Evolutionary conservation across 2,888 invertebrate species (phyloP).

Genomic region (Invenusta paracnida): DNA sequence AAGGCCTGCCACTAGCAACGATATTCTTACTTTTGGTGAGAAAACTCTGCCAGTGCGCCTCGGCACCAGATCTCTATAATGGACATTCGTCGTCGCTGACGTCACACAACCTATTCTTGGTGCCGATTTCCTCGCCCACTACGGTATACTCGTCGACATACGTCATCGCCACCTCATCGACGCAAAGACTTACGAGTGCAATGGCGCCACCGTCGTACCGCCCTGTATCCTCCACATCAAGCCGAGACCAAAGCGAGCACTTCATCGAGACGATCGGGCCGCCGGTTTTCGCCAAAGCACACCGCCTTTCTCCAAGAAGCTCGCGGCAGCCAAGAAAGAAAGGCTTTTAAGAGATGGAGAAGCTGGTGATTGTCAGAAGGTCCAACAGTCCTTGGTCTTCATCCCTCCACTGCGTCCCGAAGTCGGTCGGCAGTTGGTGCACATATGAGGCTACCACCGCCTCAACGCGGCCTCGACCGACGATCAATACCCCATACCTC

Average conservation of each 20-base stretch:
- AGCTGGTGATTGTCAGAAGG: too few species aligned
- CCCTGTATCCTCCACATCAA: conserved; percentile 3
- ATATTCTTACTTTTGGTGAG: conserved; percentile 13
- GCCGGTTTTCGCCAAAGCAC: too few species aligned
- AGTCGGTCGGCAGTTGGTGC: too few species aligned
- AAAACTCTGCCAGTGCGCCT: conserved; percentile 14
- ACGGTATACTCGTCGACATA: conserved; percentile 13
- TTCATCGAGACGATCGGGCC: too few species aligned
- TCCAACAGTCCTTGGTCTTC: too few species aligned
- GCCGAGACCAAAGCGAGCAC: not conserved
- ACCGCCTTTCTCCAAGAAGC: too few species aligned
- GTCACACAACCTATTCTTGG: not conserved
- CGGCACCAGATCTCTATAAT: conserved; percentile 12
- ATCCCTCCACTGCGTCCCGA: too few species aligned
- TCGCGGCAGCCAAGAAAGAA: too few species aligned
- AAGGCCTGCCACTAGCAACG: not conserved
- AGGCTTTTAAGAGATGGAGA: too few species aligned
- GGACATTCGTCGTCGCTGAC: conserved; percentile 14
- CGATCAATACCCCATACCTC: too few species aligned
- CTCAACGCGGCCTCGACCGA: too few species aligned
- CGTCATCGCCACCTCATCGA: conserved; percentile 13
- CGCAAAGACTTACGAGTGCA: conserved; percentile 18
- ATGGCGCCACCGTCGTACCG: not conserved
- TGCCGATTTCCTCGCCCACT: conserved; percentile 6
- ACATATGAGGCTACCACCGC: too few species aligned